Evolutionary conservation across 1,140 invertebrate species (phyloP), one percentile per base, ranked within the genome.

Genomic region (Solenopsis fugax): DNA sequence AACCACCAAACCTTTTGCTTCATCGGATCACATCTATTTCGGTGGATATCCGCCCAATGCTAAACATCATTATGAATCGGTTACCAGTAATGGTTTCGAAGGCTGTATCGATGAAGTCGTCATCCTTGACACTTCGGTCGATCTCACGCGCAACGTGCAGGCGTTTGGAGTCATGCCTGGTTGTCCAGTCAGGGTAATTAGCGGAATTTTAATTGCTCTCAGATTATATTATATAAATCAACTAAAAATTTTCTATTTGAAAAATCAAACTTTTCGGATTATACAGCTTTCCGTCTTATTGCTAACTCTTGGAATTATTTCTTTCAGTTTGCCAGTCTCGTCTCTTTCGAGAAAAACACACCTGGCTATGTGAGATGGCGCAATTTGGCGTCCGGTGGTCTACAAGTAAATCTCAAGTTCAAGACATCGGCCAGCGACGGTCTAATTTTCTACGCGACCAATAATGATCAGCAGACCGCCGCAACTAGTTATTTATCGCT

Each of bases 81-180:
- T 98, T 0, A 97, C 96, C 0, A 96, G 96, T 64, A 94, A 96
- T 37, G 98, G 98, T 72, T 99, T 99, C 94, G 98, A 99, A 92
- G 99, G 99, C 4, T 99, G 99, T 93, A 98, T 99, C 58, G 97
- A 98, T 90, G 96, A 98, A 85, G 97, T 99, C 1, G 96, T 96
- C 29, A 97, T 99, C 67, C 96, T 97, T 12, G 96, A 96, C 0
- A 96, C 96, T 9, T 96, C 96, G n/a, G 96, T 98, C 45, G 97
- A 99, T 94, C 95, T 99, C 0, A 97, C 96, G 75, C 96, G 97
- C 85, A 97, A 98, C 88, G 95, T 97, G 3, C 97, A 98, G 91
- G 97, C 97, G 0, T 97, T 97, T 48, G 98, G 98, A 65, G 97
- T 99, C 0, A 96, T 96, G 50, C 97, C 97, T 24, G 98, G 98